phyloP scores from a whole-genome alignment of 1,140 invertebrate genomes.

The Zaprionus lachaisei region DNA sequence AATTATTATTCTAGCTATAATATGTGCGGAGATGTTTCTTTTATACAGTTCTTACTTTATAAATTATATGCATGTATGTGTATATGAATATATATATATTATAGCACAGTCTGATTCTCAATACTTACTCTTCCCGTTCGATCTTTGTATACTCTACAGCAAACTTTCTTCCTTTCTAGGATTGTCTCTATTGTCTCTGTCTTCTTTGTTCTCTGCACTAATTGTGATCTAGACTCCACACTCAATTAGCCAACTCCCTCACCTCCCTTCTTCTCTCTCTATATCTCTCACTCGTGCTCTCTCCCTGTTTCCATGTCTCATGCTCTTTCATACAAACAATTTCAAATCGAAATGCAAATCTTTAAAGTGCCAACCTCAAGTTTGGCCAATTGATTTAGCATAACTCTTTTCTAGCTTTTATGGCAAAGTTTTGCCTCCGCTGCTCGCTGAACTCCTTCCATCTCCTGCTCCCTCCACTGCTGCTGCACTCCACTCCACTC shows the following conservation, averaged over 20 bases:
- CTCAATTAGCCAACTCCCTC: background rate
- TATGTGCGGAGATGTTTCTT: too few species aligned
- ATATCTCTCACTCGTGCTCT: too few species aligned
- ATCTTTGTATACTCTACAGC: background rate
- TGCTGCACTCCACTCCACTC: background rate
- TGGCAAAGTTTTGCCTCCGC: slow-evolving; percentile 27
- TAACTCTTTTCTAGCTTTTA: slow-evolving; percentile 17
- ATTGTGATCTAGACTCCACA: background rate
- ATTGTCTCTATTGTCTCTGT: background rate
- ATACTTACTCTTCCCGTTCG: too few species aligned
- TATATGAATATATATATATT: too few species aligned
- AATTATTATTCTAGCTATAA: background rate
- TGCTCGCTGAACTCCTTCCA: slow-evolving; percentile 11
- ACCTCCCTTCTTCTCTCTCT: background rate
- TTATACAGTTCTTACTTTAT: too few species aligned
- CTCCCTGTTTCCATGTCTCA: background rate
- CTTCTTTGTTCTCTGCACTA: background rate
- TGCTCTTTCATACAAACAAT: background rate
- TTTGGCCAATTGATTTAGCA: slow-evolving; percentile 33
- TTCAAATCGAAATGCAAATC: slow-evolving; percentile 13
- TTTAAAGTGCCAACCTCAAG: slow-evolving; percentile 23
- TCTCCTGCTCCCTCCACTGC: background rate
- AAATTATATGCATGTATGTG: too few species aligned
- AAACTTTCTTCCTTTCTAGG: background rate
- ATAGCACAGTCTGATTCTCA: too few species aligned